Conservation (phyloP, 2,888 invertebrate species). For the Mechanitis messenoides region DNA sequence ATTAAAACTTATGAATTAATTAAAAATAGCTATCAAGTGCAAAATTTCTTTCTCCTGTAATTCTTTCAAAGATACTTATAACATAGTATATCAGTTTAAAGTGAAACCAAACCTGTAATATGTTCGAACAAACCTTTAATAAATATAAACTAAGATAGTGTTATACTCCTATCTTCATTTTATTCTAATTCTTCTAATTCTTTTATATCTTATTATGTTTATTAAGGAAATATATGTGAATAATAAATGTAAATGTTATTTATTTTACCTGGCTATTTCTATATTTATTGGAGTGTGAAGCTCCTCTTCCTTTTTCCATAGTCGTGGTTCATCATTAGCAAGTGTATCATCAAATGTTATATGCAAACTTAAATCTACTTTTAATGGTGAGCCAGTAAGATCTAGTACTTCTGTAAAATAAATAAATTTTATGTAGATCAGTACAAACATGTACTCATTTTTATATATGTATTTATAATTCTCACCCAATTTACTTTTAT, state of each 20-base stretch:
- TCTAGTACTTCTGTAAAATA: constrained; percentile 62
- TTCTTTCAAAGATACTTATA: too few relatives aligned
- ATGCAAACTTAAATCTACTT: constrained; percentile 69
- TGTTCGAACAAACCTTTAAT: too few relatives aligned
- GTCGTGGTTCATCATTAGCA: constrained; percentile 60
- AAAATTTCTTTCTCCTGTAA: too few relatives aligned
- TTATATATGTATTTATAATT: not conserved
- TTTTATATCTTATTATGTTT: too few relatives aligned
- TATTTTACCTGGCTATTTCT: constrained; percentile 56
- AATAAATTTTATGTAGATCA: not conserved
- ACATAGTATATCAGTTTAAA: too few relatives aligned
- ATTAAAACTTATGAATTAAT: too few relatives aligned
- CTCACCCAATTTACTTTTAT: constrained; percentile 43
- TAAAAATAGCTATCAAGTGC: too few relatives aligned
- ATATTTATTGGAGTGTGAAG: constrained; percentile 56
- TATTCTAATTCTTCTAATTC: too few relatives aligned
- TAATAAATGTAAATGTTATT: not conserved
- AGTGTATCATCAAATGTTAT: constrained; percentile 66
- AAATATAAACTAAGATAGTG: too few relatives aligned
- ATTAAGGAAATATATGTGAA: too few relatives aligned
- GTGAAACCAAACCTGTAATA: too few relatives aligned
- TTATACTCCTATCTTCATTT: too few relatives aligned
- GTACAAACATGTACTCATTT: not conserved
- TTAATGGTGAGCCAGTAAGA: constrained; percentile 72
- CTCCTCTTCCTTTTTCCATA: constrained; percentile 68